These are phyloP conservation scores for Grallaria varia DNA, from an alignment of 2,113 vertebrate genomes.

Conservation along the genomic window DNA sequence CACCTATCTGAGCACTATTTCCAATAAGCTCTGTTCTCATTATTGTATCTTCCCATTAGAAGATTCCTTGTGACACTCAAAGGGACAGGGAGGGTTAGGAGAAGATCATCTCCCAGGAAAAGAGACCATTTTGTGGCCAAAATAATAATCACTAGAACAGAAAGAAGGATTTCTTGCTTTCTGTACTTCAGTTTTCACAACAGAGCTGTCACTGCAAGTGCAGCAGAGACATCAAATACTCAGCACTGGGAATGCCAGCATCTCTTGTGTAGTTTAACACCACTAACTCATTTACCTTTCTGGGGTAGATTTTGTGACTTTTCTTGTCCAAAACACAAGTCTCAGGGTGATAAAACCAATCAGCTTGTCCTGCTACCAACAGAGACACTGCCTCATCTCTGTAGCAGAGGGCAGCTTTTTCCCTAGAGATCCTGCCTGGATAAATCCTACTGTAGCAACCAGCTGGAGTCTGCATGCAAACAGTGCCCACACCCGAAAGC, in stretches of 20 bases:
- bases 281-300: background rate
- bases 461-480: conserved; percentile 19
- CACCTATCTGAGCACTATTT: background rate
- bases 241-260: background rate
- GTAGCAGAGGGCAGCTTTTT: background rate
- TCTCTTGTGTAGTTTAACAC: background rate
- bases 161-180: background rate
- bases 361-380: background rate
- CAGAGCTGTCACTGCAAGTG: background rate
- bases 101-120: background rate
- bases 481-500: background rate
- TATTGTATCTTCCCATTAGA: background rate
- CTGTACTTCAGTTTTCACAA: background rate
- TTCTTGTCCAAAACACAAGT: background rate
- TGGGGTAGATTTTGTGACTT: background rate
- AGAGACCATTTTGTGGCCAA: background rate
- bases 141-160: background rate
- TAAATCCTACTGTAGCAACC: conserved; percentile 19
- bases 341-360: background rate
- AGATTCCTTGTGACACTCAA: background rate
- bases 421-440: background rate
- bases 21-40: background rate
- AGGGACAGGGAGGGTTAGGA: background rate
- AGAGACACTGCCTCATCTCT: background rate
- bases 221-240: background rate